phyloP scores from a whole-genome alignment of 1,140 invertebrate species.

The Globodera rostochiensis region DNA sequence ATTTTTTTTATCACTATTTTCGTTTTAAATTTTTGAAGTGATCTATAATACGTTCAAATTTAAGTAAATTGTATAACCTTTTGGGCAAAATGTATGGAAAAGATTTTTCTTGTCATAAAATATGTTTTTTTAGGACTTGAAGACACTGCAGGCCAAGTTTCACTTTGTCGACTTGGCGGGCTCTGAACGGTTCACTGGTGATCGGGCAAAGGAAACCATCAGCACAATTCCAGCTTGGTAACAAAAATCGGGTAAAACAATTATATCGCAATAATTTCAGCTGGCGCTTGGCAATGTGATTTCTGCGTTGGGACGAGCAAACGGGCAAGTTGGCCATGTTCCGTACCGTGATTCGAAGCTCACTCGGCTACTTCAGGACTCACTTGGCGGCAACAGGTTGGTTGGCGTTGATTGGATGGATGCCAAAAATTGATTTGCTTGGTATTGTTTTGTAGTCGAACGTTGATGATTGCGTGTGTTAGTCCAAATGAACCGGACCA shows the following conservation, averaged over 20 bases:
- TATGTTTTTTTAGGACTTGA: constrained; percentile 64
- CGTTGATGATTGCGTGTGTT: constrained; percentile 71
- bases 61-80: too few species aligned
- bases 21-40: too few species aligned
- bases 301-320: constrained; percentile 66
- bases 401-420: constrained; percentile 49
- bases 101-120: constrained; percentile 54
- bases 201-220: constrained; percentile 70
- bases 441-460: constrained; percentile 74
- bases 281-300: too few species aligned
- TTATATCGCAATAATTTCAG: too few species aligned
- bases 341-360: constrained; percentile 68
- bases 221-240: constrained; percentile 70
- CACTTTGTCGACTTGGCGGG: constrained; percentile 71
- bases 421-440: background rate
- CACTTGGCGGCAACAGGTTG: constrained; percentile 73
- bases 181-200: constrained; percentile 69
- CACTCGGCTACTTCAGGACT: too few species aligned
- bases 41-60: too few species aligned
- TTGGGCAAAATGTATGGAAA: too few species aligned
- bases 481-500: constrained; percentile 95
- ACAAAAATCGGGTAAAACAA: constrained; percentile 39
- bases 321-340: constrained; percentile 68
- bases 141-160: constrained; percentile 68
- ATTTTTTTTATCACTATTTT: too few species aligned